Evolutionary conservation across 2,888 invertebrate genomes (phyloP).

Genomic region (Hemicrepidius hirtus): DNA sequence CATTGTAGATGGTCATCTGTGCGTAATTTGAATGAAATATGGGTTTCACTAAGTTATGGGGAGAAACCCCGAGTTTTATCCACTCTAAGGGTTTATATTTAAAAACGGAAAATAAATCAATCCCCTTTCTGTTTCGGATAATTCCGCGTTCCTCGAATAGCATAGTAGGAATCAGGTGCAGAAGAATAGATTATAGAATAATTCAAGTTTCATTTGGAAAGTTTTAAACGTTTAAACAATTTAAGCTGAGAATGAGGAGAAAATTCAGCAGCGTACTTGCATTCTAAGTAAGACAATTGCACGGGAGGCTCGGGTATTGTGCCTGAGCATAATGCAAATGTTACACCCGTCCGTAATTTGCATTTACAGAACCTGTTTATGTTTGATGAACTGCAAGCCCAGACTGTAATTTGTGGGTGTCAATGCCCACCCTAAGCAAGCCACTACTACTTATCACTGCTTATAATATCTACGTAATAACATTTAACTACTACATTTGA

Average conservation of each 20-base stretch:
- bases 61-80: slow-evolving; percentile 37
- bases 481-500: slow-evolving; percentile 38
- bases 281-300: slow-evolving; percentile 51
- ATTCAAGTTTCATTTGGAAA: not conserved
- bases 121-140: slow-evolving; percentile 36
- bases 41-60: slow-evolving; percentile 42
- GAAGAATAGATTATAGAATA: slow-evolving; percentile 10
- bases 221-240: slow-evolving; percentile 32
- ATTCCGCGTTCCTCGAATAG: not conserved
- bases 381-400: slow-evolving; percentile 57
- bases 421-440: slow-evolving; percentile 52
- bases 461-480: slow-evolving; percentile 45
- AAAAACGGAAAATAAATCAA: slow-evolving; percentile 41
- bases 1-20: slow-evolving; percentile 69
- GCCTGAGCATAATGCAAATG: slow-evolving; percentile 56
- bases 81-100: slow-evolving; percentile 33
- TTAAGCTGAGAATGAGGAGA: slow-evolving; percentile 37
- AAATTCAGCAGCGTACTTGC: slow-evolving; percentile 38
- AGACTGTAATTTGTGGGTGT: slow-evolving; percentile 55
- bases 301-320: slow-evolving; percentile 47
- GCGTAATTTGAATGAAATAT: slow-evolving; percentile 66
- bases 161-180: slow-evolving; percentile 32
- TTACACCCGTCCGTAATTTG: slow-evolving; percentile 57
- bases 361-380: slow-evolving; percentile 59
- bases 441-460: slow-evolving; percentile 47